phyloP scores from a whole-genome alignment of 2,113 vertebrate species.

The Machaerirhynchus nigripectus region DNA sequence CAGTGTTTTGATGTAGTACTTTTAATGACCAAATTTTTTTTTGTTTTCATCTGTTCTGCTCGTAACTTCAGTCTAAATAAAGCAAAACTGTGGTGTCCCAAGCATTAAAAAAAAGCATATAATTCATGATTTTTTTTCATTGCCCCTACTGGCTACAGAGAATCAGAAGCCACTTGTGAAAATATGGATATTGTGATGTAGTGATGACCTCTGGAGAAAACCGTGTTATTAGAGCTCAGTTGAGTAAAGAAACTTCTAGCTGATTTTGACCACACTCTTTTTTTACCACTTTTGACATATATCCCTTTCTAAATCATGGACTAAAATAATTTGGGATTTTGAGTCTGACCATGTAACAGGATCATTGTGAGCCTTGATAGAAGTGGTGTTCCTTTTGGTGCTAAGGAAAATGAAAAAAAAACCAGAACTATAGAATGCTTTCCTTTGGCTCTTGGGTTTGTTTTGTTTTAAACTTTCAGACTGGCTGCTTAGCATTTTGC shows the following conservation, averaged over 20 bases:
- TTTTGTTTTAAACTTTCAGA: slow-evolving; percentile 52
- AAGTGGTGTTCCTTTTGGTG: not conserved
- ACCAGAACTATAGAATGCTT: not conserved
- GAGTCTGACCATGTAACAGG: not conserved
- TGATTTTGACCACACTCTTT: not conserved
- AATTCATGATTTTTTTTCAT: not conserved
- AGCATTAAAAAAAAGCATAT: not conserved
- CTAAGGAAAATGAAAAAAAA: not conserved
- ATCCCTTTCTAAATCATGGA: not conserved
- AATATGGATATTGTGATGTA: not conserved
- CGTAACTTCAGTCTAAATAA: not conserved
- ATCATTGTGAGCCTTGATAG: not conserved
- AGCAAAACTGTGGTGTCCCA: not conserved
- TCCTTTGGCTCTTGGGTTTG: slow-evolving; percentile 1
- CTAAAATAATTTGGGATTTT: not conserved
- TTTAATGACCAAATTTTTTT: not conserved
- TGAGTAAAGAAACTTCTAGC: not conserved
- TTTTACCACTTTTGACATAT: not conserved
- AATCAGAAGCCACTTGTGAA: not conserved
- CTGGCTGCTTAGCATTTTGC: slow-evolving; percentile 28
- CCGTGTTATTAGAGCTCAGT: not conserved
- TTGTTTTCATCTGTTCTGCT: not conserved
- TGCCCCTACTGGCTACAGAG: not conserved
- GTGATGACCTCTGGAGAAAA: not conserved
- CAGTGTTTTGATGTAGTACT: not conserved